A percentile compares a stretch with the other conserved stretches of the same genome.
These are phyloP conservation scores for Lottia scabra DNA, from an alignment of 2,888 invertebrate species.

Conservation along the genomic window DNA sequence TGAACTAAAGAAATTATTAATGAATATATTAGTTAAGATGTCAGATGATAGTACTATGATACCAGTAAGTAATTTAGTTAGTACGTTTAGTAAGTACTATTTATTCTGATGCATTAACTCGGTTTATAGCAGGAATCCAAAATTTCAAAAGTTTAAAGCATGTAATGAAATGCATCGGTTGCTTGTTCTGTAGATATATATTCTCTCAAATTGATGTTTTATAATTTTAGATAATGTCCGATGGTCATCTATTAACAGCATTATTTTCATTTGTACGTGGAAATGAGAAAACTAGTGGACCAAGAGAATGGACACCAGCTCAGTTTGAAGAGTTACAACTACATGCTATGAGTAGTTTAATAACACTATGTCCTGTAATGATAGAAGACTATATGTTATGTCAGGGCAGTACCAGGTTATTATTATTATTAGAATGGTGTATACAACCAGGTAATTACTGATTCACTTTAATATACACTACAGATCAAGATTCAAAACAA, in stretches of 20 bases:
- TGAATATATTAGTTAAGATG: slow-evolving; percentile 64
- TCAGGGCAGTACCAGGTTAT: slow-evolving; percentile 66
- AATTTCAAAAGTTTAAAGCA: no score
- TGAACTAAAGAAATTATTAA: slow-evolving; percentile 68
- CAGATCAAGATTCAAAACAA: no score
- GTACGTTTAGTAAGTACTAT: no score
- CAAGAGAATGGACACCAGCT: slow-evolving; percentile 64
- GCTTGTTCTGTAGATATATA: no score
- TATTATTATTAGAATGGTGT: slow-evolving; percentile 69
- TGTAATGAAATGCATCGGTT: no score
- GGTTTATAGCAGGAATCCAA: no score
- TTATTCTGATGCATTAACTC: no score
- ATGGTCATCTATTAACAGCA: slow-evolving; percentile 65
- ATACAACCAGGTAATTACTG: slow-evolving; percentile 56
- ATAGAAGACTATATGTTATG: slow-evolving; percentile 67
- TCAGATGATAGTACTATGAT: slow-evolving; percentile 58
- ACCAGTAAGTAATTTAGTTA: slow-evolving; percentile 50
- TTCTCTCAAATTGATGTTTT: background rate
- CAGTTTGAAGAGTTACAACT: slow-evolving; percentile 70
- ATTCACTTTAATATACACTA: no score
- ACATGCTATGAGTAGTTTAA: slow-evolving; percentile 65
- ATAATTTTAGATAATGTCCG: slow-evolving; percentile 59
- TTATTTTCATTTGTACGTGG: slow-evolving; percentile 66
- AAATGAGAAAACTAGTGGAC: slow-evolving; percentile 57
- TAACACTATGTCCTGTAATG: slow-evolving; percentile 65